Conservation (phyloP, 2,888 invertebrate species). For the Helicoverpa assulta region DNA sequence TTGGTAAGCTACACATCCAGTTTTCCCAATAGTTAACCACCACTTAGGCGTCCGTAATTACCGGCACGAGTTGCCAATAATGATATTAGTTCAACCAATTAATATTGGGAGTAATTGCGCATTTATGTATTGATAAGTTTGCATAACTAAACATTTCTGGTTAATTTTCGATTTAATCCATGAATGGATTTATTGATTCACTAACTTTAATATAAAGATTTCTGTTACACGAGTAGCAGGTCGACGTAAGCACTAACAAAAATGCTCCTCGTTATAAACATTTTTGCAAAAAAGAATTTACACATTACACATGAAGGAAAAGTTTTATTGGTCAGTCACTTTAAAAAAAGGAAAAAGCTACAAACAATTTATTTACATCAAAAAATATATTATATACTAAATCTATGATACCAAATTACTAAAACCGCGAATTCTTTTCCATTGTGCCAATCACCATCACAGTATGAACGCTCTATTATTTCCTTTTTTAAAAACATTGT, state of each 20-base stretch:
- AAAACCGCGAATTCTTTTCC: conserved; percentile 45
- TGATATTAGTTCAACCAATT: too few relatives aligned
- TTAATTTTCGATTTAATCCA: too few relatives aligned
- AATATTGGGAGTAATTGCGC: neutral
- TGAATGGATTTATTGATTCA: too few relatives aligned
- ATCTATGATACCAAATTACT: conserved; percentile 20
- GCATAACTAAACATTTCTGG: too few relatives aligned
- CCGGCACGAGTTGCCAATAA: neutral
- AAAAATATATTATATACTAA: too few relatives aligned
- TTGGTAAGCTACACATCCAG: too few relatives aligned
- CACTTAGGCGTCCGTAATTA: neutral
- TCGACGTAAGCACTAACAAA: too few relatives aligned
- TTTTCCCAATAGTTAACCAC: neutral
- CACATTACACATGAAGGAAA: neutral
- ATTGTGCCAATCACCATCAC: conserved; percentile 69
- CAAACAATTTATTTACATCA: neutral
- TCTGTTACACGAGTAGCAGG: too few relatives aligned
- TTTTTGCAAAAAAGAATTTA: too few relatives aligned
- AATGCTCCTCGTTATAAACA: too few relatives aligned
- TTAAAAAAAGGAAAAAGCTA: neutral
- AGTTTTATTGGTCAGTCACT: too few relatives aligned
- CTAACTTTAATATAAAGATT: too few relatives aligned
- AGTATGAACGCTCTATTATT: conserved; percentile 81
- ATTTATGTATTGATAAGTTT: conserved; percentile 1
- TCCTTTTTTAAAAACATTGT: conserved; percentile 80